Evolutionary conservation across 2,888 invertebrate genomes (phyloP), one percentile per base, ranked within the genome.

Genomic region (Diabrotica balteata): DNA sequence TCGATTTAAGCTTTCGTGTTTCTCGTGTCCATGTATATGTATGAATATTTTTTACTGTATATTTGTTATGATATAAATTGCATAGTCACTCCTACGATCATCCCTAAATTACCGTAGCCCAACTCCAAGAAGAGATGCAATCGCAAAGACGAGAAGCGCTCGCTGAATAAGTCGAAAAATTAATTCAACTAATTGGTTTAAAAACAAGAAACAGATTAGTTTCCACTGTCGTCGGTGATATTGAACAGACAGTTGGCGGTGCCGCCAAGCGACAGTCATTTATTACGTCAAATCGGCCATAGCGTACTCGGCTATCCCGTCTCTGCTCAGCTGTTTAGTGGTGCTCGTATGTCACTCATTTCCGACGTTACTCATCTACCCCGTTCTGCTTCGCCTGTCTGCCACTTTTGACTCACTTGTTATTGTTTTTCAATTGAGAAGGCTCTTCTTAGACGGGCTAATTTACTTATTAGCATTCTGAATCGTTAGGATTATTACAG

Each of bases 271-370:
- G 84, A 84, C 83, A 79, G 78, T 82, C 83, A 83, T 84, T 84
- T 84, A 83, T 84, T 82, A 84, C 75, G 79, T 79, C 83, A 84
- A 84, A 84, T 84, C 84, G 84, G 84, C 83, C 84, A 82, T 83
- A 80, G 82, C 83, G 80, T 82, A 82, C 80, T 80, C 80, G 80
- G 82, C 80, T 80, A 80, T 81, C 80, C 81, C 80, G 80, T 49
- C 63, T 83, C 82, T 81, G 83, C 80, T 84, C 84, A 84, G 84
- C 84, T 84, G 84, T 83, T 84, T 84, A 84, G 83, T 81, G 82
- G 82, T 80, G 81, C 83, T 84, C 84, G 82, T 84, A 83, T 84
- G 84, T 84, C 84, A 84, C 82, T 84, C 84, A 84, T 84, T 84
- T 84, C 84, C 84, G 83, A 84, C 83, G 78, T 78, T 77, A 7